These are phyloP conservation scores for Tetramorium parvispinum DNA, from an alignment of 1,140 invertebrate species.

Conservation along the genomic window DNA sequence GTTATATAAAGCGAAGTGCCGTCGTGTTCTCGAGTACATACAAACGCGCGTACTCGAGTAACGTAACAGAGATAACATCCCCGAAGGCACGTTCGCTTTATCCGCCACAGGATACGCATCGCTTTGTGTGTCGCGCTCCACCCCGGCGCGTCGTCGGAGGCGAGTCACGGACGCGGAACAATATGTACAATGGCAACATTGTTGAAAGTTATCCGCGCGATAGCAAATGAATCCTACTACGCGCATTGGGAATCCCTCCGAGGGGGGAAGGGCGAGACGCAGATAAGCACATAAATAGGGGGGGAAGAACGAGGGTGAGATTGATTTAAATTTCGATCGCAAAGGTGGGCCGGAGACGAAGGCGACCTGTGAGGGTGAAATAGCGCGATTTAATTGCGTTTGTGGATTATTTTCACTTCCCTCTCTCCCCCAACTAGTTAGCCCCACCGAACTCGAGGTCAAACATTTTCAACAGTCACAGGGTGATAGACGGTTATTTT, in stretches of 20 bases:
- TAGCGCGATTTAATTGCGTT: constrained; percentile 36
- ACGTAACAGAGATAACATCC: constrained; percentile 42
- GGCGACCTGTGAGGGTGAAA: neutral
- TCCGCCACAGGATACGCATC: constrained; percentile 19
- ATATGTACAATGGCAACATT: constrained; percentile 53
- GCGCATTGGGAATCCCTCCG: constrained; percentile 15
- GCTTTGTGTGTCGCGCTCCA: constrained; percentile 23
- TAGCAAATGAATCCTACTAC: constrained; percentile 33
- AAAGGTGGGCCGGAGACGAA: neutral
- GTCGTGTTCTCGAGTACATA: constrained; percentile 9
- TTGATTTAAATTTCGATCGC: constrained; percentile 54
- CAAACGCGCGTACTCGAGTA: neutral
- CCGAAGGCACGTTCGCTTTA: constrained; percentile 50
- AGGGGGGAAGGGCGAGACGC: neutral
- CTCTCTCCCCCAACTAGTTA: neutral
- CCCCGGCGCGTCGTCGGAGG: neutral
- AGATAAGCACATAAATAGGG: neutral
- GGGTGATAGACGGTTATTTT: neutral
- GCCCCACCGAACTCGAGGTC: neutral
- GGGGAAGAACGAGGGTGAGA: neutral
- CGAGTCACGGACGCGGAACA: constrained; percentile 28
- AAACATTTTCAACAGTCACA: constrained; percentile 2
- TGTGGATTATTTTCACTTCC: constrained; percentile 13
- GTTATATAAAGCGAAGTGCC: constrained; percentile 26
- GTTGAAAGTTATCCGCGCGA: constrained; percentile 51